Evolutionary conservation across 1,140 invertebrate genomes (phyloP), one percentile per base, ranked within the genome.

Genomic region (Bombyx mandarina): DNA sequence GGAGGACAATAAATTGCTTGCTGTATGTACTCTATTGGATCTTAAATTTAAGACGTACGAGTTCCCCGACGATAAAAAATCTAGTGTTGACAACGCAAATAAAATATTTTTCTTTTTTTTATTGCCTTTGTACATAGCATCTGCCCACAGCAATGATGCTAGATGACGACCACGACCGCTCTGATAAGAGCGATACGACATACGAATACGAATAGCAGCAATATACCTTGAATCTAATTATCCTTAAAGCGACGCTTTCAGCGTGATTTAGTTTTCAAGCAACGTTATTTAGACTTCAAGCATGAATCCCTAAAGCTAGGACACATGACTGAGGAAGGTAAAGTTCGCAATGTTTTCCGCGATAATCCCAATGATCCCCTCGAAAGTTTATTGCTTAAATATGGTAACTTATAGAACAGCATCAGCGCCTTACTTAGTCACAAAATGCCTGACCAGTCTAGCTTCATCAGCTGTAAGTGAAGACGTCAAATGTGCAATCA

Each of bases 251-350:
- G 43, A 26, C 60, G 61, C 54, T 57, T 54, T 56, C 43, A 47
- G n/a, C 45, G 59, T 49, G 52, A 74, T 49, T n/a, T 55, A 2
- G 52, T 59, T 9, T 65, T 79, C 3, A 57, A 64, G 50, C 7
- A 56, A 1, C 22, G 48, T 7, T 82, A 82, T 54, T 43, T 53
- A 1, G n/a, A 66, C 35, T 79, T 76, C 54, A 75, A 83, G 67
- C 12, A 52, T 2, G 77, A 85, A 62, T 85, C 81, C 55, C n/a
- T 67, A 42, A 46, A 54, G 0, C 48, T 86, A 7, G 72, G 70
- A 26, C 79, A 84, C 59, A 83, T 82, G 73, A 56, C 51, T 46
- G 46, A 18, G 12, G 12, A 61, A 55, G 56, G 6, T 52, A 52
- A 18, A 18, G 12, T 18, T 18, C 61, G 71, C 44, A 77, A 85